Evolutionary conservation across 2,113 vertebrate species (phyloP).

Genomic region (Patagioenas fasciata): DNA sequence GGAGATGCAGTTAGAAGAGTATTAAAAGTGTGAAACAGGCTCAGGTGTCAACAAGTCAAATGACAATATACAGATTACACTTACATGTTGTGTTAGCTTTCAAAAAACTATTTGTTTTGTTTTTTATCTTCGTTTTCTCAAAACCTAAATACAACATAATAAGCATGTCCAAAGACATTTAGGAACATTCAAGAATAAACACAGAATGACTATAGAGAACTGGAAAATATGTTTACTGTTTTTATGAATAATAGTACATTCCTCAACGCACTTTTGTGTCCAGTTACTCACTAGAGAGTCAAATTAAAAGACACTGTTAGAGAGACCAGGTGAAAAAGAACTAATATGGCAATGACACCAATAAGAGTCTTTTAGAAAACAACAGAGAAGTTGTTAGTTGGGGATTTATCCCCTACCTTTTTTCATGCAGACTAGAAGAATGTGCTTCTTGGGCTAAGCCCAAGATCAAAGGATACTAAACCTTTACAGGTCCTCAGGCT

Average conservation of each 20-base stretch:
- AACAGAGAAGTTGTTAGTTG: background rate
- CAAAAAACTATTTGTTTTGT: background rate
- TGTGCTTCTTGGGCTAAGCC: background rate
- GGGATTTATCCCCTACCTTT: background rate
- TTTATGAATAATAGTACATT: background rate
- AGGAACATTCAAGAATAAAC: background rate
- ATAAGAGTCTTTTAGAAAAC: background rate
- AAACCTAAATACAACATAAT: background rate
- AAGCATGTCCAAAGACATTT: background rate
- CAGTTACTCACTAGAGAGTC: background rate
- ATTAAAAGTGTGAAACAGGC: background rate
- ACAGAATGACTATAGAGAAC: background rate
- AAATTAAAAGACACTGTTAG: background rate
- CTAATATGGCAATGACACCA: background rate
- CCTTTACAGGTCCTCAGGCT: background rate
- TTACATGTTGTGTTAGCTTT: background rate
- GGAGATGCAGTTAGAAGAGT: background rate
- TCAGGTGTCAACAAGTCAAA: background rate
- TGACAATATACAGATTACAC: background rate
- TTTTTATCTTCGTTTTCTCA: background rate
- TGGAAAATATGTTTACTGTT: background rate
- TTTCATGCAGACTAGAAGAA: background rate
- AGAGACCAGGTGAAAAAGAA: background rate
- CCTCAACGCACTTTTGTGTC: background rate
- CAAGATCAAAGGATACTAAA: background rate